Conservation (phyloP, 2,888 invertebrate genomes). For the Thera britannica region DNA sequence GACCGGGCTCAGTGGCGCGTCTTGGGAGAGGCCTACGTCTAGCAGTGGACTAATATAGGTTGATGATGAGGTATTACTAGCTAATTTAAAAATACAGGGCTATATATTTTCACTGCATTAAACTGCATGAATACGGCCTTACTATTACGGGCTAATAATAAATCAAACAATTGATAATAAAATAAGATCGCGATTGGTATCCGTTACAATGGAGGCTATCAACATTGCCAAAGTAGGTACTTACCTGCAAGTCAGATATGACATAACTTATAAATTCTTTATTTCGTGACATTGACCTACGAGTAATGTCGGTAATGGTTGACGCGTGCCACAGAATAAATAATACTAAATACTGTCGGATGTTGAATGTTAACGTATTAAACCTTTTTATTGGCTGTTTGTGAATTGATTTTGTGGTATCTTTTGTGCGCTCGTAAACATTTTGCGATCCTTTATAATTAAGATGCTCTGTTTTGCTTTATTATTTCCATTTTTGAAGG, state of each 20-base stretch:
- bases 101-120: too few species aligned
- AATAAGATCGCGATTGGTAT: conserved; percentile 47
- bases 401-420: conserved; percentile 10
- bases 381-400: conserved; percentile 17
- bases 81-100: too few species aligned
- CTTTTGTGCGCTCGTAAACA: conserved; percentile 12
- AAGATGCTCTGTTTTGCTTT: neutral
- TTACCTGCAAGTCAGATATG: conserved; percentile 7
- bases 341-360: neutral
- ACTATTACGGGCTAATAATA: too few species aligned
- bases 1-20: too few species aligned
- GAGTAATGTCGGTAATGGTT: neutral
- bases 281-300: conserved; percentile 37
- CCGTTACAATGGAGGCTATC: conserved; percentile 44
- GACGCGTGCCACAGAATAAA: conserved; percentile 6
- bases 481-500: neutral
- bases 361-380: conserved; percentile 13
- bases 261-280: conserved; percentile 26
- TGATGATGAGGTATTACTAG: too few species aligned
- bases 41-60: too few species aligned
- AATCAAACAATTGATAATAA: conserved; percentile 12
- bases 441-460: neutral
- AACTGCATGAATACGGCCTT: too few species aligned
- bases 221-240: conserved; percentile 1
- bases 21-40: too few species aligned